These are phyloP conservation scores for Aphis craccivora DNA, from an alignment of 1,140 invertebrate genomes.

Conservation along the genomic window DNA sequence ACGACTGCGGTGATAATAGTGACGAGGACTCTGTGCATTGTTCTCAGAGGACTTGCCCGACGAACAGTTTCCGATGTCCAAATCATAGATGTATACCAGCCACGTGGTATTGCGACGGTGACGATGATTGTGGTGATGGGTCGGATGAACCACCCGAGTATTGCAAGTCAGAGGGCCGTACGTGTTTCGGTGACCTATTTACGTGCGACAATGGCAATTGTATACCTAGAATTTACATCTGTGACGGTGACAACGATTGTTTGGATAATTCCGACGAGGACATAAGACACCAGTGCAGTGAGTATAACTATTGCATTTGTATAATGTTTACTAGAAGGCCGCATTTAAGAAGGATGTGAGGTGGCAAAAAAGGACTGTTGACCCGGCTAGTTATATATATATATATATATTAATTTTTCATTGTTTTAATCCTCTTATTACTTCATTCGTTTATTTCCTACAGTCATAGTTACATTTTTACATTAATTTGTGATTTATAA, in stretches of 20 bases:
- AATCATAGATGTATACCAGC: slow-evolving; percentile 88
- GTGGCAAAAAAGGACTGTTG: not conserved
- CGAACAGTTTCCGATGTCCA: slow-evolving; percentile 88
- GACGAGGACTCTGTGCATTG: slow-evolving; percentile 93
- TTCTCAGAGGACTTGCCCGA: slow-evolving; percentile 85
- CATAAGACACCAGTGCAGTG: slow-evolving; percentile 86
- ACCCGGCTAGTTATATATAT: not conserved
- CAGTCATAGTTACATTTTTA: not conserved
- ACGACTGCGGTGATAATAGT: slow-evolving; percentile 95
- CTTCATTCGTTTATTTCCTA: not conserved
- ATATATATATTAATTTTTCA: not conserved
- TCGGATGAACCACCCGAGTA: slow-evolving; percentile 91
- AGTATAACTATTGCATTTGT: slow-evolving; percentile 64
- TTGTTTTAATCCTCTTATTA: not conserved
- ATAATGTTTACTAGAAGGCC: not conserved
- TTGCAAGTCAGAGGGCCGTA: slow-evolving; percentile 91
- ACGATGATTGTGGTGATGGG: slow-evolving; percentile 88
- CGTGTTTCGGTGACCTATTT: slow-evolving; percentile 93
- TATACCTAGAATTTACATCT: slow-evolving; percentile 95
- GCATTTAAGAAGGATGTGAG: not conserved
- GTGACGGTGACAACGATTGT: slow-evolving; percentile 96
- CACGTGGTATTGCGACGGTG: slow-evolving; percentile 92
- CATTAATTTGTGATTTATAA: not conserved
- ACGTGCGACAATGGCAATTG: slow-evolving; percentile 97
- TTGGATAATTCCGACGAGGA: slow-evolving; percentile 92